A percentile compares a stretch with the other conserved stretches of the same genome.
Evolutionary conservation across 2,113 vertebrate species (phyloP).

Genomic region (Parotia lawesii): DNA sequence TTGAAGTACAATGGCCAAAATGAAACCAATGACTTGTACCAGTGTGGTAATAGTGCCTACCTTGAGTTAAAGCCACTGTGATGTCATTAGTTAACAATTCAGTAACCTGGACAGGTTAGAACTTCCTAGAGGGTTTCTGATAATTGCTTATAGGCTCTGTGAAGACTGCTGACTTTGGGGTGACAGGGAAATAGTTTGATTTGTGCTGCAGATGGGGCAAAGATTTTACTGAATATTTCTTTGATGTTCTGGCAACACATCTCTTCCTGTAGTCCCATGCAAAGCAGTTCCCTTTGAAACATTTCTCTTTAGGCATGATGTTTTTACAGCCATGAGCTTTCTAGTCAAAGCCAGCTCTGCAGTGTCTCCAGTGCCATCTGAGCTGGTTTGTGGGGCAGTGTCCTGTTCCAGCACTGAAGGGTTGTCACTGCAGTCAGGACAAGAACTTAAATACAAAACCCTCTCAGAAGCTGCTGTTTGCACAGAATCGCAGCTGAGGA

Average conservation of each 20-base stretch:
- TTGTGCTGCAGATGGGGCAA: not conserved
- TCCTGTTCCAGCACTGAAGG: not conserved
- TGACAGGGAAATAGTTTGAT: not conserved
- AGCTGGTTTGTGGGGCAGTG: not conserved
- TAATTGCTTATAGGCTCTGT: not conserved
- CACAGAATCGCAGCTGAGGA: not conserved
- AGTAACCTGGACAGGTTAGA: not conserved
- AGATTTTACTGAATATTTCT: not conserved
- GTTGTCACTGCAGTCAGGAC: not conserved
- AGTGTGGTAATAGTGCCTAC: not conserved
- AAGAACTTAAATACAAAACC: not conserved
- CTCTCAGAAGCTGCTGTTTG: not conserved
- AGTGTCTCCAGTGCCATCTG: not conserved
- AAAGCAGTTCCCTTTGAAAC: not conserved
- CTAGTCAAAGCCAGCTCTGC: not conserved
- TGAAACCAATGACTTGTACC: rapidly evolving
- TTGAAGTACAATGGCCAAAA: rapidly evolving
- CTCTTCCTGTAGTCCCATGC: not conserved
- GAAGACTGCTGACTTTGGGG: not conserved
- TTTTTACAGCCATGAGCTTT: not conserved
- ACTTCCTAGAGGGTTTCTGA: not conserved
- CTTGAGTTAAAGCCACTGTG: not conserved
- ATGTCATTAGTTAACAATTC: not conserved
- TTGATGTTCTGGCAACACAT: not conserved
- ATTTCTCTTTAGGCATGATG: not conserved